These are phyloP conservation scores for Lepus townsendii DNA, from an alignment of 2,797 vertebrate species.

Conservation along the genomic window DNA sequence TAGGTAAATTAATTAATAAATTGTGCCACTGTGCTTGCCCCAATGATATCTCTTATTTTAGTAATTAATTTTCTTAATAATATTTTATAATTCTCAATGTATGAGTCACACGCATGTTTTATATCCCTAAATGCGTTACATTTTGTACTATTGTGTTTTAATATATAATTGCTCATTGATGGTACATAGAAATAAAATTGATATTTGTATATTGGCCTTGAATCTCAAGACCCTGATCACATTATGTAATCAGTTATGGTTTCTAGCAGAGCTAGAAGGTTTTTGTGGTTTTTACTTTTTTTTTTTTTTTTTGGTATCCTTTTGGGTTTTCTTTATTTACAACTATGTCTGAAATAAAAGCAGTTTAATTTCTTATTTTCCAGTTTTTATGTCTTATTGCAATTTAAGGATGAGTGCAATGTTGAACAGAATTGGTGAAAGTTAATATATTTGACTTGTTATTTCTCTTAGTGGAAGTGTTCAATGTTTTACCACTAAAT, in stretches of 20 bases:
- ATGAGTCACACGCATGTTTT: background rate
- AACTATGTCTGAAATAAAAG: conserved; percentile 11
- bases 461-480: background rate
- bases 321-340: background rate
- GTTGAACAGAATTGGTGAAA: background rate
- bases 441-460: background rate
- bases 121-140: background rate
- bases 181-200: background rate
- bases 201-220: background rate
- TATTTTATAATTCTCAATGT: conserved; percentile 21
- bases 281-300: background rate
- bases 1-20: background rate
- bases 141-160: background rate
- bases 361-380: background rate
- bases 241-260: background rate
- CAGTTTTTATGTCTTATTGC: background rate
- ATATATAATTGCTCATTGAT: background rate
- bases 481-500: background rate
- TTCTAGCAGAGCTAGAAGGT: background rate
- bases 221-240: background rate
- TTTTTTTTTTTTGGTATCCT: background rate
- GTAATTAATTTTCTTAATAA: background rate
- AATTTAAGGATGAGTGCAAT: background rate
- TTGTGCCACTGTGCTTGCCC: no score
- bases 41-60: background rate